Percentiles rank a stretch among this genome's conserved stretches.
Conservation (phyloP, 2,113 vertebrate species). For the Lipotes vexillifer region DNA sequence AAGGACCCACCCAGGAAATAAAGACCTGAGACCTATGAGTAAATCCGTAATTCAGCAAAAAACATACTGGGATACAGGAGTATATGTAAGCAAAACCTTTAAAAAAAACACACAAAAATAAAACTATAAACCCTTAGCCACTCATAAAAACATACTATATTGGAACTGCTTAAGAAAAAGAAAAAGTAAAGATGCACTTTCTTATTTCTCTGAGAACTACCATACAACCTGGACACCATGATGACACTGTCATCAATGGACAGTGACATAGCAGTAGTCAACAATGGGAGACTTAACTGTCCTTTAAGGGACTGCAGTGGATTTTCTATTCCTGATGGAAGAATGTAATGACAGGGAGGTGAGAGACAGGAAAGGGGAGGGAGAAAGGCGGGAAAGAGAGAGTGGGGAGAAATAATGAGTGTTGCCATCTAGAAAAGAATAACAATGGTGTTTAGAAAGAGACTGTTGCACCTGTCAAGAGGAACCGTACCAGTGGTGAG, state of each 20-base stretch:
- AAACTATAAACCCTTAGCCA: neutral
- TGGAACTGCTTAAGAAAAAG: neutral
- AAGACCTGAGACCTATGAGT: neutral
- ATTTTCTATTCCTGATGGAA: neutral
- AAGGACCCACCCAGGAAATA: neutral
- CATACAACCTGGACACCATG: accelerated
- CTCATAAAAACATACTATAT: no score
- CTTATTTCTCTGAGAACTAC: neutral
- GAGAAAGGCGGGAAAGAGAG: no score
- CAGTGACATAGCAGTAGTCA: neutral
- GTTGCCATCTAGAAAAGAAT: neutral
- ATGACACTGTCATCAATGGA: accelerated
- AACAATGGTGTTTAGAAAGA: neutral
- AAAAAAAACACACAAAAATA: neutral
- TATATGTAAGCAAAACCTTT: neutral
- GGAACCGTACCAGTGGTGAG: neutral
- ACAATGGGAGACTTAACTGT: no score
- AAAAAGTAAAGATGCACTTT: neutral
- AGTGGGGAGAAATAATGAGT: neutral
- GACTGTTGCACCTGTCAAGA: neutral
- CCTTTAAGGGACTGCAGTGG: neutral
- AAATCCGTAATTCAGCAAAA: neutral
- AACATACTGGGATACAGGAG: neutral
- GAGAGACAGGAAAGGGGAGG: accelerated
- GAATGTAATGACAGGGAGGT: neutral